phyloP scores from a whole-genome alignment of 92 coral and sea anemone species.

The Palythoa grandis region DNA sequence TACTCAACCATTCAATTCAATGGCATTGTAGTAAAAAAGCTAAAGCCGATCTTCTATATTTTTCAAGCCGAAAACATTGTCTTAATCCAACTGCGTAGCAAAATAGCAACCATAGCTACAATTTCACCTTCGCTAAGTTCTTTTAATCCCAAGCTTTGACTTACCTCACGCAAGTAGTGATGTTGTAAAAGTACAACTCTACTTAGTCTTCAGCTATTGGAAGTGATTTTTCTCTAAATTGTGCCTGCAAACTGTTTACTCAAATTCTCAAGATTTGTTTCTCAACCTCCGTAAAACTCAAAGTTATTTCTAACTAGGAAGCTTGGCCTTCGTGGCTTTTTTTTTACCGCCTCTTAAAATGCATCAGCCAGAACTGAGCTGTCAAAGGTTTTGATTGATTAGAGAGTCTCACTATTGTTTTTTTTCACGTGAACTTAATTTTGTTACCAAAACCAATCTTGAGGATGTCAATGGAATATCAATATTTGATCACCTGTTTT shows the following conservation, averaged over 20 bases:
- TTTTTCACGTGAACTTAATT: constrained; percentile 6
- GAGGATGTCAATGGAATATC: constrained; percentile 14
- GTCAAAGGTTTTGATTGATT: constrained; percentile 20
- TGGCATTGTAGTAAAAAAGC: no score
- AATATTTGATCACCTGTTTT: constrained; percentile 30
- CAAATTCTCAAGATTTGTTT: neutral
- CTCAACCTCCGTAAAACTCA: neutral
- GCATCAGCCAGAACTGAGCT: constrained; percentile 7
- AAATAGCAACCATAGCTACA: no score
- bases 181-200: neutral
- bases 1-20: no score
- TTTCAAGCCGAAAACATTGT: no score
- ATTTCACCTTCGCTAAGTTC: no score
- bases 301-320: neutral
- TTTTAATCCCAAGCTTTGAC: neutral
- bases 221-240: neutral
- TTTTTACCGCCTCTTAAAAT: neutral
- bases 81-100: no score
- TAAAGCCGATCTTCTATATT: no score
- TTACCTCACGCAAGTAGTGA: neutral
- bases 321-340: neutral
- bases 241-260: neutral
- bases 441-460: neutral
- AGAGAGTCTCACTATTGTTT: neutral
- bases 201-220: neutral